Evolutionary conservation across 1,140 invertebrate species (phyloP), one percentile per base, ranked within the genome.

Genomic region (Pemphigus obesinymphae): DNA sequence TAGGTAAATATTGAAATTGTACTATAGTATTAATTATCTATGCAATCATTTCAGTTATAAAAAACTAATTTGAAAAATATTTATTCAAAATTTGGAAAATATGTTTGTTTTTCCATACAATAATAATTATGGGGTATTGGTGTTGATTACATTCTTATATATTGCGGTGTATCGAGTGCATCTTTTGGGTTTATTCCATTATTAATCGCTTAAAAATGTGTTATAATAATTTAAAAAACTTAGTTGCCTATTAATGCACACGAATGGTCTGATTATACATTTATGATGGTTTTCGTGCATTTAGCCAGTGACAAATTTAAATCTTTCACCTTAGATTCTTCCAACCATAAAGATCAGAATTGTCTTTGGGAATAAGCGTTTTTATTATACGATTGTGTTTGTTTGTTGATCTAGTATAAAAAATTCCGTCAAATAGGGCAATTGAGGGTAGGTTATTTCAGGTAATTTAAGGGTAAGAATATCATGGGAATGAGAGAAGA

Each of bases 391-490:
- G 40, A 53, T 29, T 45, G 68, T 45, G 15, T 1, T 50, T n/a
- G 45, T 37, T 53, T 20, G 17, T n/a, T 13, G 72, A 11, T 75
- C 31, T 23, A 17, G n/a, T 34, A 4, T 1, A 11, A 15, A 31
- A 11, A 31, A 75, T 75, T 75, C 8, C 26, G 11, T 3, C 3
- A 7, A n/a, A 20, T 15, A 53, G 7, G 34, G 4, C n/a, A 2
- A 58, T 40, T 13, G 13, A 75, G 6, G 10, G 34, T 40, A 37
- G 11, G 11, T 58, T 58, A 61, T 53, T 58, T 78, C 58, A 40
- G 50, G 75, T 78, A 78, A 78, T n/a, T 78, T 78, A 78, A 13
- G 13, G 50, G n/a, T 13, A 7, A 55, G 61, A 78, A 70, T 45
- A 70, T 5, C 20, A 8, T 34, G 17, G 29, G 37, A 29, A 53